Base-by-base conservation (phyloP, 2,888 invertebrate genomes). In the Cenopis cana region DNA sequence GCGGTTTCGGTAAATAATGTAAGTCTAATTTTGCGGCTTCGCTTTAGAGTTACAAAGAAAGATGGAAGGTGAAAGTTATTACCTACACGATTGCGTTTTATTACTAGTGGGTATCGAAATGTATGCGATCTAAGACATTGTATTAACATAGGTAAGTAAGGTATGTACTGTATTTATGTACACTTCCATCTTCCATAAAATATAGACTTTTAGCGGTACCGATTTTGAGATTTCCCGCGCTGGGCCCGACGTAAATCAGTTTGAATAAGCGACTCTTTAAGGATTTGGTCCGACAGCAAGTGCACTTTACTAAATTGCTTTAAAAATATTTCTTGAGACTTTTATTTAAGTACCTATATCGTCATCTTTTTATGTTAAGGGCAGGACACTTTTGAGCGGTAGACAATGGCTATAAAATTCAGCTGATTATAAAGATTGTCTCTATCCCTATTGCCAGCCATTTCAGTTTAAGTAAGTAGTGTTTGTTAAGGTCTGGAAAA, bases 271-370 rank as follows among this genome's bases (percentile, higher is more conserved):
- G 75, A 78, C 77, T 79, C 75, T 76, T 77, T 79, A 77, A 73
- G 77, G 76, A 74, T 81, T 76, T 73, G 76, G 77, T 77, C 75
- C 76, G 77, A 77, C 77, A 77, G 76, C 77, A 78, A 79, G 80
- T 81, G 80, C 83, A 85, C 81, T 84, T 79, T 80, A 78, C 75
- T 69, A 74, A 78, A 85, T 85, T 83, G 81, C 79, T 77, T 76
- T 72, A 73, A 75, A 66, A 24, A 70, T 60, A 49, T 60, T 54
- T 55, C 54, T 46, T 46, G 41, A 54, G 65, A 24, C 54, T 65
- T 52, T 69, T 70, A 65, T 68, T 66, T 61, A 68, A 62, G n/a
- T n/a, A n/a, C n/a, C n/a, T 69, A 57, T 57, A 60, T 17, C 54
- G 50, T 50, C 54, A 69, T 55, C 24, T 67, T 65, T 64, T 57